Evolutionary conservation across 2,113 vertebrate species (phyloP), one percentile per base, ranked within the genome.

Genomic region (Toxotes jaculatrix): DNA sequence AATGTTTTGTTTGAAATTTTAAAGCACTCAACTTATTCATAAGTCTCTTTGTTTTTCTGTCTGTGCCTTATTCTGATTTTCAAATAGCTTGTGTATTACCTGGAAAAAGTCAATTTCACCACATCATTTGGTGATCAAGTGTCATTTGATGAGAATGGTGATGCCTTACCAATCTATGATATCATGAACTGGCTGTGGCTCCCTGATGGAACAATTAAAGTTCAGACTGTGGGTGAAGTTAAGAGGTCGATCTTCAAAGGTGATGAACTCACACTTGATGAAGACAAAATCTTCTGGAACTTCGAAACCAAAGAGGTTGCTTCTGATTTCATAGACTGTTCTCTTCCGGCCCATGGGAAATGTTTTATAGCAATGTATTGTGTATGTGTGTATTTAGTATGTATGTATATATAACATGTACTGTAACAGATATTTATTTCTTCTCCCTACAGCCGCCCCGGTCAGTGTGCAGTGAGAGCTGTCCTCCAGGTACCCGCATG

Each of bases 381-480:
- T 19, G 0, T 27, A 27, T 27, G 1, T 69, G 0, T 27, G 1
- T 27, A 27, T 27, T 1, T 27, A 27, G 27, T 27, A 27, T 27
- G 27, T 1, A 27, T 27, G 27, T 27, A 27, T 27, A 27, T 27
- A 27, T 27, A 27, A 27, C 27, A 27, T 27, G 27, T 27, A 1
- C 27, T 27, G 1, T 27, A 27, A 27, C 27, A 27, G 27, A 27
- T 31, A 1, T 27, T 27, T 27, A 27, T 62, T 13, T 64, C 4
- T 57, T 3, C 12, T 36, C 62, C 9, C 14, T 61, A 7, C 63
- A 91, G 90, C 60, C 86, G 36, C 87, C 86, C 4, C 64, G 1
- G 19, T 87, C 87, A 71, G 79, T 72, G 27, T 96, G 95, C 77
- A 95, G 95, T 73, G 88, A 95, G n/a, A 90, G 89, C 53, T 96